Evolutionary conservation across 2,113 vertebrate species (phyloP), one percentile per base, ranked within the genome.

Genomic region (Climacteris rufus): DNA sequence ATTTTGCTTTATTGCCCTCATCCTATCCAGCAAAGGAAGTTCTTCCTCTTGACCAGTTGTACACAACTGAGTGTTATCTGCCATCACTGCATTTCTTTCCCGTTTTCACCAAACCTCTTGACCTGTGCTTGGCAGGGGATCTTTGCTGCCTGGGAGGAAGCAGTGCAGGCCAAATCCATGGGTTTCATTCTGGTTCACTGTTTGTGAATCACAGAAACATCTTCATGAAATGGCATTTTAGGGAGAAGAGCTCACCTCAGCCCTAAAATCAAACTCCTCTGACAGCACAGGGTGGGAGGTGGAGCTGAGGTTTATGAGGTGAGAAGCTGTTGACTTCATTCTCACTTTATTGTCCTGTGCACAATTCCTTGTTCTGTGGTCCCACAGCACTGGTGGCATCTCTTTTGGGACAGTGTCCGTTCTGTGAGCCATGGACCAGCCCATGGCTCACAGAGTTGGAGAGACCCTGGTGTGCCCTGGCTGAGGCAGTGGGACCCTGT

Each of bases 1-100:
- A 87, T 89, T 96, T 93, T 90, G 52, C 63, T 92, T 76, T 69
- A 82, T 89, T 79, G 20, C 69, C 61, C 78, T 50, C 42, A 78
- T 86, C 92, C 57, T 88, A 22, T 52, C 39, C 72, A 70, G 28
- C 64, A 78, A 33, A 94, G 56, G 76, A 96, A 83, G 86, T 66
- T 89, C 87, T 89, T 95, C 71, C 89, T 56, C 87, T 52, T 89
- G 81, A 64, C 10, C 63, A 64, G 33, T 39, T 42, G 45, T 40
- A 35, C 4, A 9, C 68, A 87, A 3, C 8, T 2, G 19, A 15
- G 52, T 16, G 57, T 91, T 91, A 87, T 79, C 92, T 95, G 77
- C 87, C 61, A 35, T 84, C 81, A 3, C 71, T 72, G 75, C 2
- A 0, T 75, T 89, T 70, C 85, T 93, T 57, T 45, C 74, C 70